Evolutionary conservation across 92 coral and sea anemone species (phyloP), one percentile per base, ranked within the genome.

Genomic region (Umimayanthus kanabou): DNA sequence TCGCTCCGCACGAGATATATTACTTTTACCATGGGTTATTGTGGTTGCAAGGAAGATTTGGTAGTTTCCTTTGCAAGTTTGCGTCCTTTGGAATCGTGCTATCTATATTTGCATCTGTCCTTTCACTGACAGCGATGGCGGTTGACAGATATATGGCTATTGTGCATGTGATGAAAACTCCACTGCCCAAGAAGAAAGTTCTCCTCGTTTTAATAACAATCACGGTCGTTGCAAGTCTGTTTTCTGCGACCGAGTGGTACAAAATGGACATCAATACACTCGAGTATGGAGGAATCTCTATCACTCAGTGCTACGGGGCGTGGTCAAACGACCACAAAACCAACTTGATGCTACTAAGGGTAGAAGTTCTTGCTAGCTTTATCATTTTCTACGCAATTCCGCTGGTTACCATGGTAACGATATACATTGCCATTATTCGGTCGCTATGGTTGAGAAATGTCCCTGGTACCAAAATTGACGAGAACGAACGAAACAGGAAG

Each of bases 401-500:
- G 2, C 5, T 75, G 79, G 53, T 75, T 37, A 39, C 79, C 11
- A 75, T 75, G 79, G 23, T 14, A 75, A 75, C 11, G 25, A 75
- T 75, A 50, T 75, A 75, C 79, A 39, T 20, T 39, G 53, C n/a
- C 42, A 75, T 75, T 37, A 39, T 75, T 39, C 79, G 79, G 79
- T 75, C 79, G 79, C 53, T 75, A 18, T 75, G 79, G 79, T 9
- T 75, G 10, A 40, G 79, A 75, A 75, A 43, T 11, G 79, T 75
- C 47, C 79, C 79, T 0, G 79, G 79, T 15, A 18, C 40, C 14
- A 45, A 39, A 75, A 39, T 39, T 2, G 79, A 75, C 6, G 53
- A 75, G 79, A 75, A 75, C 45, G 79, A 75, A 75, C 25, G 79
- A 75, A 75, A 75, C 15, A 75, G 53, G 45, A 75, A 75, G 53